phyloP scores from a whole-genome alignment of 2,888 invertebrate species.

The Agelastica alni region DNA sequence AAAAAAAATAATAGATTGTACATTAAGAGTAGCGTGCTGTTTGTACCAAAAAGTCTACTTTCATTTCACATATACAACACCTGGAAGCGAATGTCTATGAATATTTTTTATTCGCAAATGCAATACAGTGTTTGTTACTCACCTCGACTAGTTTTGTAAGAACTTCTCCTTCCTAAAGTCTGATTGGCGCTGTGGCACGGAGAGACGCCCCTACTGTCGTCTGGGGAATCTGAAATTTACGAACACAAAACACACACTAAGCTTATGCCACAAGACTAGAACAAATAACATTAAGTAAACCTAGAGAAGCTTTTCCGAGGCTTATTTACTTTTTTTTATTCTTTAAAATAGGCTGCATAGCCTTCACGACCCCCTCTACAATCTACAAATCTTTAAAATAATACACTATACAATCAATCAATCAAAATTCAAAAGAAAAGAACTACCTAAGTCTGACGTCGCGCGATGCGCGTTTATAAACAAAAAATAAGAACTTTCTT shows the following conservation, averaged over 20 bases:
- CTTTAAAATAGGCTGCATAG: too few relatives aligned
- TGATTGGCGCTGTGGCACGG: slow-evolving; percentile 68
- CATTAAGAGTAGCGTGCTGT: slow-evolving; percentile 31
- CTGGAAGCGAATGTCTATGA: slow-evolving; percentile 17
- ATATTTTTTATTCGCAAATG: not conserved
- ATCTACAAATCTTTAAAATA: too few relatives aligned
- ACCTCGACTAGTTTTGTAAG: slow-evolving; percentile 89
- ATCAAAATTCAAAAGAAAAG: too few relatives aligned
- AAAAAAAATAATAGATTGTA: slow-evolving; percentile 29
- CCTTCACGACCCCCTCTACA: too few relatives aligned
- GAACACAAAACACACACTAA: slow-evolving; percentile 33
- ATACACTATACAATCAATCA: too few relatives aligned
- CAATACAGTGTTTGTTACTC: slow-evolving; percentile 50
- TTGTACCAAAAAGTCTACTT: slow-evolving; percentile 26
- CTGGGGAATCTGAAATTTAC: slow-evolving; percentile 67
- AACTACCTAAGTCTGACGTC: too few relatives aligned
- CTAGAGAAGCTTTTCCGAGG: too few relatives aligned
- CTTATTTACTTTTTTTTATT: too few relatives aligned
- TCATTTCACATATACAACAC: slow-evolving; percentile 34
- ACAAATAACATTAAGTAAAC: not conserved
- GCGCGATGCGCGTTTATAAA: too few relatives aligned
- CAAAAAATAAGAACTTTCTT: too few relatives aligned
- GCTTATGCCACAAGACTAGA: not conserved
- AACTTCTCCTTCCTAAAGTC: slow-evolving; percentile 79
- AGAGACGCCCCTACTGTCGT: slow-evolving; percentile 76